A percentile compares a stretch with the other conserved stretches of the same genome.
phyloP scores from a whole-genome alignment of 2,797 vertebrate genomes.

The Coendou prehensilis region DNA sequence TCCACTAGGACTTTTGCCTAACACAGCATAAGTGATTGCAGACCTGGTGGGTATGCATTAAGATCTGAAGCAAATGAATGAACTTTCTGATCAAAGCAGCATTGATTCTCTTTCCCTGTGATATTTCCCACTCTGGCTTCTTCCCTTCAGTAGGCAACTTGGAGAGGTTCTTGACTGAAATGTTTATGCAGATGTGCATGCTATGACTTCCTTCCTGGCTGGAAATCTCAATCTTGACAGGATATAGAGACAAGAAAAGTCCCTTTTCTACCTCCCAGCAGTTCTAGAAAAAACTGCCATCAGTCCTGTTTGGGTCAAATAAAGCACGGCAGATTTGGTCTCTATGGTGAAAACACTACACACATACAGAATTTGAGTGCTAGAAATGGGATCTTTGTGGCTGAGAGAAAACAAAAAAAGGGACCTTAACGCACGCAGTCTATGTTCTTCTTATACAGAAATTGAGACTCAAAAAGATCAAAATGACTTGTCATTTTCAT shows the following conservation, averaged over 20 bases:
- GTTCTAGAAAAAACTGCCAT: background rate
- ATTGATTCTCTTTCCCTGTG: conserved; percentile 55
- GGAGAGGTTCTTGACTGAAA: conserved; percentile 64
- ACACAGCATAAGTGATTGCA: conserved; percentile 82
- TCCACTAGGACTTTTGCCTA: conserved; percentile 82
- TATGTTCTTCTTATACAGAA: background rate
- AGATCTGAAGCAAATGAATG: conserved; percentile 78
- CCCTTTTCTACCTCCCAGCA: conserved; percentile 24
- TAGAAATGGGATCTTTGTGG: background rate
- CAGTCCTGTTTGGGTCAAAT: conserved; percentile 4
- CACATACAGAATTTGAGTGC: background rate
- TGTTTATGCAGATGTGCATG: conserved; percentile 74
- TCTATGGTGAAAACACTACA: conserved; percentile 50
- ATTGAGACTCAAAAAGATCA: background rate
- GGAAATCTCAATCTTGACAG: conserved; percentile 56
- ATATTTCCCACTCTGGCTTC: conserved; percentile 41
- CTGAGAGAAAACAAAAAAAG: background rate
- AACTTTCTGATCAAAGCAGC: conserved; percentile 75
- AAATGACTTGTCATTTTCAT: background rate
- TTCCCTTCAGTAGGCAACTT: conserved; percentile 62
- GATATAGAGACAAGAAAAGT: conserved; percentile 54
- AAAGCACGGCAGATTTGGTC: background rate
- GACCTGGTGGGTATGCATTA: conserved; percentile 61
- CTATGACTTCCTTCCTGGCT: conserved; percentile 69
- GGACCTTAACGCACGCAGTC: background rate